These are phyloP conservation scores for Actinia equina DNA, from an alignment of 64 coral and sea anemone species.

Conservation along the genomic window DNA sequence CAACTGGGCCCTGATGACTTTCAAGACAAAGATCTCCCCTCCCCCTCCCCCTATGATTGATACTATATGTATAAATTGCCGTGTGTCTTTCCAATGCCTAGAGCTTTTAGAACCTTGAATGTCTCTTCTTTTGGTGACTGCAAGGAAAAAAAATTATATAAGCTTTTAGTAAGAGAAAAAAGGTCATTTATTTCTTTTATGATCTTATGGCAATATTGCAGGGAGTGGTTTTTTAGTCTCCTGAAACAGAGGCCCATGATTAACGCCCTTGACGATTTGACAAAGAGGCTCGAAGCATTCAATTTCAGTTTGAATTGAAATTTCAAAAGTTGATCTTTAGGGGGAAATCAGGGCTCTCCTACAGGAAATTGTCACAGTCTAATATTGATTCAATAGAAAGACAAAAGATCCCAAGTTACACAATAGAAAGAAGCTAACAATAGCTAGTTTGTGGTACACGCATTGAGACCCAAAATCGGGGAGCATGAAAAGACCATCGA, in stretches of 20 bases:
- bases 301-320: not conserved
- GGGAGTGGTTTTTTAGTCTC: too few relatives aligned
- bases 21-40: not conserved
- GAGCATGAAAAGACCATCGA: too few relatives aligned
- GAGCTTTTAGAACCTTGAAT: conserved; percentile 50
- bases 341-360: too few relatives aligned
- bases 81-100: conserved; percentile 54
- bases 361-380: too few relatives aligned
- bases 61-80: conserved; percentile 63
- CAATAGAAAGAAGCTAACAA: too few relatives aligned
- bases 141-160: not conserved
- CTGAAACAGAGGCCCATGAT: too few relatives aligned
- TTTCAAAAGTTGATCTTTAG: not conserved
- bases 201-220: not conserved
- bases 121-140: conserved; percentile 61
- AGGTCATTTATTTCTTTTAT: not conserved
- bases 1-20: not conserved
- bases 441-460: too few relatives aligned
- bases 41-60: not conserved
- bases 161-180: not conserved
- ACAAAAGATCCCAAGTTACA: too few relatives aligned
- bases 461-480: too few relatives aligned
- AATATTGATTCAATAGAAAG: too few relatives aligned
- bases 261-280: too few relatives aligned
- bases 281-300: too few relatives aligned